These are phyloP conservation scores for Merodon equestris DNA, from an alignment of 2,888 invertebrate genomes.

Conservation along the genomic window DNA sequence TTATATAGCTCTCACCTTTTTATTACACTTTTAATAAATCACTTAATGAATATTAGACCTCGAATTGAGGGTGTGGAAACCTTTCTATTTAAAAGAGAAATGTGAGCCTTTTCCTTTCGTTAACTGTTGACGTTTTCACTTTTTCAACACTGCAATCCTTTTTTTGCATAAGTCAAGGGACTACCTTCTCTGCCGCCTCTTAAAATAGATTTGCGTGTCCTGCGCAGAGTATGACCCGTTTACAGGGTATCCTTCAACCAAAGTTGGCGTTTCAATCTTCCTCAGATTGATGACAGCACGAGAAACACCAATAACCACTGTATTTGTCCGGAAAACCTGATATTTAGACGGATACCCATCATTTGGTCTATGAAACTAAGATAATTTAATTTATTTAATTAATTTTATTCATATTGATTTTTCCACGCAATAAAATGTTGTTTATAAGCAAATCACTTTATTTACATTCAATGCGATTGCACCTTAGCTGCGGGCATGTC, in stretches of 20 bases:
- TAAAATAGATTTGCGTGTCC: conserved; percentile 54
- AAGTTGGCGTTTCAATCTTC: background rate
- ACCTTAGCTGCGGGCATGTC: too few relatives aligned
- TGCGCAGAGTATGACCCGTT: conserved; percentile 40
- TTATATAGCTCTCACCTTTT: conserved; percentile 2
- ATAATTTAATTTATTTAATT: too few relatives aligned
- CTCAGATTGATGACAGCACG: too few relatives aligned
- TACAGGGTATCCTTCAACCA: conserved; percentile 18
- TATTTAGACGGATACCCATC: too few relatives aligned
- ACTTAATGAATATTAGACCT: background rate
- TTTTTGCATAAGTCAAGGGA: background rate
- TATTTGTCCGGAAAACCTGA: too few relatives aligned
- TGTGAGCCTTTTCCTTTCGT: conserved; percentile 12
- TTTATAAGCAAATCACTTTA: too few relatives aligned
- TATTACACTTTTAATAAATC: background rate
- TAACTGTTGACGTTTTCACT: conserved; percentile 47
- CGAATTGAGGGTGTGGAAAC: background rate
- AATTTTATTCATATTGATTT: too few relatives aligned
- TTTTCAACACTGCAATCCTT: conserved; percentile 11
- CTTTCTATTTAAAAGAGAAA: conserved; percentile 34
- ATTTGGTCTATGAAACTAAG: too few relatives aligned
- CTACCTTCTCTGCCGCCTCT: conserved; percentile 22
- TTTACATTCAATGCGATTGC: too few relatives aligned
- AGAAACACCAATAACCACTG: too few relatives aligned
- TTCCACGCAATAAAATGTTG: too few relatives aligned